Conservation (phyloP, 2,888 invertebrate species). For the Spisula solida region DNA sequence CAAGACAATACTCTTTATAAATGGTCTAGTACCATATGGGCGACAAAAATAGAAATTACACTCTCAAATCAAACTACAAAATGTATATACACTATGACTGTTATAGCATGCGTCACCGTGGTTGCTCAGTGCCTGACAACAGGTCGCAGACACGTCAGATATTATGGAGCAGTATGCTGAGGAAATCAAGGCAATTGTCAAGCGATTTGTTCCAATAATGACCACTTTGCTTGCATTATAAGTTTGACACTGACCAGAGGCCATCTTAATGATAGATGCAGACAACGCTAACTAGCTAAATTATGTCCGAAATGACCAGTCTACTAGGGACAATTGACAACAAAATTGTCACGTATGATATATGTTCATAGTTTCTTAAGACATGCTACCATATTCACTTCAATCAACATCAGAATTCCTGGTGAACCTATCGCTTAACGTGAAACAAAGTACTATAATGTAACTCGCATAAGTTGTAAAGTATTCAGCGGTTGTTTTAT, state of each 20-base stretch:
- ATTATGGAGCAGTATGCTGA: not conserved
- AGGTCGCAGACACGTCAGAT: not conserved
- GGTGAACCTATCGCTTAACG: too few species aligned
- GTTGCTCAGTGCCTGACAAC: not conserved
- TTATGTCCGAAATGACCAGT: conserved; percentile 32
- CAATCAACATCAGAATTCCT: not conserved
- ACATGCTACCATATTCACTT: not conserved
- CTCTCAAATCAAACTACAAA: too few species aligned
- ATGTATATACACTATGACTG: not conserved
- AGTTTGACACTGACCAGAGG: conserved; percentile 37
- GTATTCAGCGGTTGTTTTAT: too few species aligned
- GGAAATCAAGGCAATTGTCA: conserved; percentile 32
- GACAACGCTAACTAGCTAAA: conserved; percentile 29
- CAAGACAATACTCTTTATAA: too few species aligned
- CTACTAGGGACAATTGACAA: conserved; percentile 11
- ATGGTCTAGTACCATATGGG: too few species aligned
- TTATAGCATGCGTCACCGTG: not conserved
- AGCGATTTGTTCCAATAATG: conserved; percentile 27
- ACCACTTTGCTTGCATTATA: conserved; percentile 20
- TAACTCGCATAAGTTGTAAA: too few species aligned
- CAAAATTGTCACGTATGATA: conserved; percentile 17
- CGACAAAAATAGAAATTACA: too few species aligned
- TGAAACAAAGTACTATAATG: too few species aligned
- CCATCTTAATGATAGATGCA: conserved; percentile 7
- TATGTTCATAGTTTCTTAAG: conserved; percentile 20